A percentile compares a stretch with the other conserved stretches of the same genome.
These are phyloP conservation scores for Hypomesus transpacificus DNA, from an alignment of 2,113 vertebrate genomes.

Conservation along the genomic window DNA sequence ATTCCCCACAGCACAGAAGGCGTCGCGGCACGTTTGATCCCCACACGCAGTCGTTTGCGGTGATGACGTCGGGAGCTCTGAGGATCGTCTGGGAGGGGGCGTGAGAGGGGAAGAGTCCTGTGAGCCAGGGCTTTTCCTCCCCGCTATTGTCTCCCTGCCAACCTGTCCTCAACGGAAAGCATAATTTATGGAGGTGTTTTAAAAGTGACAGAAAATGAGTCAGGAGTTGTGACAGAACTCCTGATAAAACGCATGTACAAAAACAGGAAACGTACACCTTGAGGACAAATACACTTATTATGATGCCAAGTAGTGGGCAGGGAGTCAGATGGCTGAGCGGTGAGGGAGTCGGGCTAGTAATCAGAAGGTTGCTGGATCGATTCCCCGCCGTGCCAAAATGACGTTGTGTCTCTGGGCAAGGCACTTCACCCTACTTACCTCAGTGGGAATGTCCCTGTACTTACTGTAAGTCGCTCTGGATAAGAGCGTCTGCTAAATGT, in stretches of 20 bases:
- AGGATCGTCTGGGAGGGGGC: conserved; percentile 48
- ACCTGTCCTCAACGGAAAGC: conserved; percentile 54
- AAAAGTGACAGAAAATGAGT: conserved; percentile 48
- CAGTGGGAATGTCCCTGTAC: too few species aligned
- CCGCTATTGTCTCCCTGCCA: conserved; percentile 66
- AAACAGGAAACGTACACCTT: conserved; percentile 62
- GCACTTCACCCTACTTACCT: too few species aligned
- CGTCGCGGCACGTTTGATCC: conserved; percentile 34
- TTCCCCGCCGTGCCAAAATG: too few species aligned
- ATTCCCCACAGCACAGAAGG: conserved; percentile 48
- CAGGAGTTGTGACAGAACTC: conserved; percentile 28
- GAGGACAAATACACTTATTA: conserved; percentile 42
- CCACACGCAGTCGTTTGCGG: conserved; percentile 35
- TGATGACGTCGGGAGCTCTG: conserved; percentile 58
- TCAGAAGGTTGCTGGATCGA: too few species aligned
- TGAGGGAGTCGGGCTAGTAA: too few species aligned
- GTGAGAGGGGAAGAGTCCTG: conserved; percentile 63
- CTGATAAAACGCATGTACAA: conserved; percentile 41
- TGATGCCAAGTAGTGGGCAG: conserved; percentile 36
- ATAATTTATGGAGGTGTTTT: conserved; percentile 57
- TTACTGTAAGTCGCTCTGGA: too few species aligned
- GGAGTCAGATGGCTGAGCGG: too few species aligned
- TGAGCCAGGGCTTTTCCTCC: conserved; percentile 65
- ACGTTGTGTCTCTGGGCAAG: too few species aligned
- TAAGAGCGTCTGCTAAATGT: too few species aligned